A percentile compares a stretch with the other conserved stretches of the same genome.
phyloP scores from a whole-genome alignment of 1,140 invertebrate species.

The Drosophila melanica region DNA sequence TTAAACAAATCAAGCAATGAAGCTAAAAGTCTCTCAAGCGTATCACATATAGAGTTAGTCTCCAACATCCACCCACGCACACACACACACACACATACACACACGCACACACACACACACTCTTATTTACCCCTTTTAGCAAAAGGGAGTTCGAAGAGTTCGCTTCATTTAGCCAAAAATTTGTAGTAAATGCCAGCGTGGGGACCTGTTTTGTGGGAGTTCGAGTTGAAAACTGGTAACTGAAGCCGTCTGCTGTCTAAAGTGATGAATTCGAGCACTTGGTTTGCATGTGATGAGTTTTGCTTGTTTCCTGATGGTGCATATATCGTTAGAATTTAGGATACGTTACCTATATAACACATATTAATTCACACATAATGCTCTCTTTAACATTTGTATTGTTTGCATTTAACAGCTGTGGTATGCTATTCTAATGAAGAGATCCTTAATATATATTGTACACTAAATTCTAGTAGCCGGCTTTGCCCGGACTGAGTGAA shows the following conservation, averaged over 20 bases:
- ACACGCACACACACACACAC: not conserved
- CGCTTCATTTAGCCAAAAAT: constrained; percentile 74
- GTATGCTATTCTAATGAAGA: not conserved
- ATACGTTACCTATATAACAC: not conserved
- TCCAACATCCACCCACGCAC: not conserved
- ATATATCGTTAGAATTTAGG: not conserved
- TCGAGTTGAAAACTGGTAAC: not conserved
- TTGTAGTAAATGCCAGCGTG: constrained; percentile 43
- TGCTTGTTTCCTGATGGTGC: constrained; percentile 9
- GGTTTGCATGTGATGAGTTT: constrained; percentile 32
- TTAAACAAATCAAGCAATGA: constrained; percentile 82
- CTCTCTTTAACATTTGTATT: not conserved
- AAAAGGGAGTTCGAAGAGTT: constrained; percentile 33
- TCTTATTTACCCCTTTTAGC: constrained; percentile 29
- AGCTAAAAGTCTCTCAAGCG: constrained; percentile 78
- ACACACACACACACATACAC: not conserved
- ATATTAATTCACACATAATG: not conserved
- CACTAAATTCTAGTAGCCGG: too few species aligned
- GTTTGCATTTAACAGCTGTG: constrained; percentile 8
- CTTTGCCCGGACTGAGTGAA: too few species aligned
- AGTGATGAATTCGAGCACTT: constrained; percentile 74
- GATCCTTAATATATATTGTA: not conserved
- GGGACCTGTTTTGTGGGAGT: not conserved
- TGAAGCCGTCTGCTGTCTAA: constrained; percentile 45
- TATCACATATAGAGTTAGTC: constrained; percentile 62